Evolutionary conservation across 2,797 vertebrate genomes (phyloP), one percentile per base, ranked within the genome.

Genomic region (Oreonectes daqikongensis): DNA sequence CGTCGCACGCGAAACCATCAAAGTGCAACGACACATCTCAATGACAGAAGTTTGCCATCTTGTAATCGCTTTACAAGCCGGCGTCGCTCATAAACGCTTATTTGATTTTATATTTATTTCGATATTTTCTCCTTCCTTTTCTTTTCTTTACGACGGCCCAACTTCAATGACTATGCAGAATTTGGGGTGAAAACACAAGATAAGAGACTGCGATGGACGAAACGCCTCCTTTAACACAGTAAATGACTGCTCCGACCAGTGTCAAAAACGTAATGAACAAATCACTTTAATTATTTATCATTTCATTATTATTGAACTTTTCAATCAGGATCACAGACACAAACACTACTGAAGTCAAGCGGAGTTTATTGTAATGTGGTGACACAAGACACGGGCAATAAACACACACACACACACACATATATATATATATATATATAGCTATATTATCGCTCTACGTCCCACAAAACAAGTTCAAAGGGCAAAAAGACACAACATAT

Each of bases 81-180:
- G n/a, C n/a, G n/a, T n/a, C n/a, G 40, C 22, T 1, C 4, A 46
- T 35, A 3, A 44, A 9, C 28, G 4, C 12, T 0, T 15, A 0
- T 75, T 32, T 11, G 5, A 61, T 22, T 18, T 9, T 0, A 55
- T 10, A 7, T 14, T n/a, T 5, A 2, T 20, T 26, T n/a, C 2
- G 9, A 44, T 63, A 3, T 18, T 3, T 35, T 17, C 15, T 24
- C 5, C 17, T 44, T 12, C 17, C 55, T 65, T 20, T 40, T 12
- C 42, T 55, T 68, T 53, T 12, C 64, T 53, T 20, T 14, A 55
- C 20, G 44, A 44, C 71, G 69, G 66, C 55, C 42, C 69, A 50
- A 78, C 85, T 83, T 81, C 83, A 81, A 89, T 92, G 90, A 91
- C 91, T 90, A 69, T 82, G 90, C 89, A 91, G 77, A 90, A 88